Evolutionary conservation across 2,113 vertebrate genomes (phyloP), one percentile per base, ranked within the genome.

Genomic region (Ceratotherium simum): DNA sequence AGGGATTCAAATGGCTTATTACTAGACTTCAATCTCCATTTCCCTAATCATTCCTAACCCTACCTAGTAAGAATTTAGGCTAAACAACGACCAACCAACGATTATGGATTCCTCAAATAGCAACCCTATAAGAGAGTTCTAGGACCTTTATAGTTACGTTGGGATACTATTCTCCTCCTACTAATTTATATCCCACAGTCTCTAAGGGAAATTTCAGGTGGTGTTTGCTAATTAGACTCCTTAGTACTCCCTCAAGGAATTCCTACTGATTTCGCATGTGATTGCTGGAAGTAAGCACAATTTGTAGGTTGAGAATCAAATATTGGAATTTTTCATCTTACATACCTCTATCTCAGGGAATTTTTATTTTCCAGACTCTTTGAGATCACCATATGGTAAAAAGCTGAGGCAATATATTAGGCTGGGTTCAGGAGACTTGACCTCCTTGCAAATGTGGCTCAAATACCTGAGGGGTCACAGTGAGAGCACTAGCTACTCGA

Each of bases 161-260:
- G 75, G 16, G 75, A 85, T 58, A 83, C 80, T 60, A 5, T 54
- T 73, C 64, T 89, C 65, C 60, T 73, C 70, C 56, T 78, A 51
- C 86, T 82, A 67, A 95, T 94, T 96, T 97, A 89, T 73, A 82
- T 93, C 36, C 36, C 76, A 75, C 25, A 31, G 6, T 80, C 89
- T 75, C 51, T 54, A 80, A 46, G 46, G 51, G 17, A 93, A 95
- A 95, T 88, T 72, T 60, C 60, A 93, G 88, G 72, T 91, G 60
- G 29, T 90, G 12, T 88, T 94, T 88, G 81, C 81, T 94, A 87
- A 96, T 96, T 96, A 87, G 65, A 79, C 84, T 96, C 16, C 51
- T 72, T 90, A 73, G 18, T 48, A 70, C 70, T 90, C 48, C 23
- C 31, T 96, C 70, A 79, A 84, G 84, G 93, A 87, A 94, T 93